phyloP scores from a whole-genome alignment of 53 echinoderm and acorn worm genomes.

The Astropecten irregularis region DNA sequence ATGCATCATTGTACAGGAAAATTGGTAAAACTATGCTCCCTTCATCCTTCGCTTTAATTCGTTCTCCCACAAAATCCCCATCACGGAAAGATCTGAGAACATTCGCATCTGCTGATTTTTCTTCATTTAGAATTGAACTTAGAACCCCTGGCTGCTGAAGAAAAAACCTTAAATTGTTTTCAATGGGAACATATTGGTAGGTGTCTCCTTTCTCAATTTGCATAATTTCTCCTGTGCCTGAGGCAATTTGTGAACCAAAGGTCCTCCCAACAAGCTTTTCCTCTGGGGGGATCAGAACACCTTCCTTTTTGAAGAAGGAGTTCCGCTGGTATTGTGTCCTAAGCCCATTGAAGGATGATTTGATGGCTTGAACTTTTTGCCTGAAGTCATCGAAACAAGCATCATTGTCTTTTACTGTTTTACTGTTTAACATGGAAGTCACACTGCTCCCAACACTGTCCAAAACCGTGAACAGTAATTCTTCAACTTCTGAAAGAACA shows the following conservation, averaged over 20 bases:
- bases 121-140: too few species aligned
- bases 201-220: not conserved
- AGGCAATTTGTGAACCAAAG: not conserved
- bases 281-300: constrained; percentile 10
- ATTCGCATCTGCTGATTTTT: too few species aligned
- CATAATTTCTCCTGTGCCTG: not conserved
- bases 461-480: too few species aligned
- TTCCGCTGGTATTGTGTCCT: constrained; percentile 42
- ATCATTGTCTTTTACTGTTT: too few species aligned
- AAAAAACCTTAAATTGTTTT: not conserved
- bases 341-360: constrained; percentile 16
- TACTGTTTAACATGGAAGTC: too few species aligned
- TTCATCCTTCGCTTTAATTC: too few species aligned
- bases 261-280: too few species aligned
- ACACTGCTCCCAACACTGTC: too few species aligned
- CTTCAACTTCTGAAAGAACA: too few species aligned
- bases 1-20: constrained; percentile 49
- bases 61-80: too few species aligned
- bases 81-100: too few species aligned
- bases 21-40: too few species aligned
- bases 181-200: constrained; percentile 26
- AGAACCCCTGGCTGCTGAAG: constrained; percentile 27
- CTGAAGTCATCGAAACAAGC: constrained; percentile 10
- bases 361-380: constrained; percentile 11
- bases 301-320: constrained; percentile 5